A percentile compares a stretch with the other conserved stretches of the same genome.
Conservation (phyloP, 2,888 invertebrate genomes). For the Eutolmus rufibarbis region DNA sequence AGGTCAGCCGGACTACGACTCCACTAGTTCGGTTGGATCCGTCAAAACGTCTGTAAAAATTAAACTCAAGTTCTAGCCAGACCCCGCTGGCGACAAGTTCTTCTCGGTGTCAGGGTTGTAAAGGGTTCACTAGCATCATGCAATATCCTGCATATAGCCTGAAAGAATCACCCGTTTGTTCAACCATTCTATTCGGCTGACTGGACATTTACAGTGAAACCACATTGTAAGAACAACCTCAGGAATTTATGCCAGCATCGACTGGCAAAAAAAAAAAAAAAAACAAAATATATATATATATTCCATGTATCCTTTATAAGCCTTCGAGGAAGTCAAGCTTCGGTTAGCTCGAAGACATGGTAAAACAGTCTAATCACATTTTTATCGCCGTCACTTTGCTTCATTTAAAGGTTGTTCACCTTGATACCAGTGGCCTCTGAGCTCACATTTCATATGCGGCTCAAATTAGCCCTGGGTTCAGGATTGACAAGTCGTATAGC, state of each 20-base stretch:
- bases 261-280: neutral
- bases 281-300: neutral
- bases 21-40: neutral
- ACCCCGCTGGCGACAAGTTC: neutral
- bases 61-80: neutral
- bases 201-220: constrained; percentile 18
- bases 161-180: neutral
- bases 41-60: constrained; percentile 33
- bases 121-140: neutral
- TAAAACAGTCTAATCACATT: neutral
- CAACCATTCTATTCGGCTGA: constrained; percentile 14
- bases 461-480: constrained; percentile 16
- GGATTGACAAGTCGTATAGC: neutral
- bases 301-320: neutral
- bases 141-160: neutral
- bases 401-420: constrained; percentile 37
- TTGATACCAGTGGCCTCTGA: constrained; percentile 6
- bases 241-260: constrained; percentile 5
- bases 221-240: constrained; percentile 34
- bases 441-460: constrained; percentile 27
- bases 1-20: neutral
- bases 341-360: neutral
- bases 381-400: constrained; percentile 22
- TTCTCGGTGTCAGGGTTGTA: constrained; percentile 1
- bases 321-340: neutral